Base-by-base conservation (phyloP, 2,797 vertebrate genomes). In the Epinephelus malabaricus region DNA sequence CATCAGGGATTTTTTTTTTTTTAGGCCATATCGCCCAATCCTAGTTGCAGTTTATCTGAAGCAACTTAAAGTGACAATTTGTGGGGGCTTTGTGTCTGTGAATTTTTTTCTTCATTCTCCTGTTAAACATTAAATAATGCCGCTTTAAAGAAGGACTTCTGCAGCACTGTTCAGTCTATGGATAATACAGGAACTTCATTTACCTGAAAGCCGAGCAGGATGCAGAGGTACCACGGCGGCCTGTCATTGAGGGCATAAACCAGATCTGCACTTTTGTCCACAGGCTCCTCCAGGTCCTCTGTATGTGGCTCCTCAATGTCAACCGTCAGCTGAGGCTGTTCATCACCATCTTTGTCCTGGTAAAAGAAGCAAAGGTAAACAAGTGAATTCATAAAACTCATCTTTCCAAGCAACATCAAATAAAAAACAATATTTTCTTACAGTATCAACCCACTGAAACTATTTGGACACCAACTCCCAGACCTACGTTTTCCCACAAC, bases 201-300 rank as follows among this genome's bases (percentile, higher is more conserved):
- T 81, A 96, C 95, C 95, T 96, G 95, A 75, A 96, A 95, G 50
- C 94, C 94, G 1, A 96, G 89, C 40, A 96, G 87, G 47, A 96
- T 92, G 87, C 96, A 96, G 75, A 96, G 93, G 88, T 96, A 95
- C 95, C 95, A 96, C 0, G 95, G 95, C 0, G 96, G 96, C 15
- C 92, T 88, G 86, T 96, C 95, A 4, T 94, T 94, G 17, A 96
- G 93, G 60, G 92, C 86, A 82, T 96, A 96, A 58, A 96, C 93
- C 88, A 96, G 56, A 47, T 93, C 92, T 2, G 23, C 64, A 0
- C 77, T 69, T 21, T 83, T 56, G 27, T 90, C 78, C 56, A 73
- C 81, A 2, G 43, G 12, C 30, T 90, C 88, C 53, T 91, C 86
- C 55, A 83, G 73, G 30, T 27, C 70, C 71, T 88, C 87, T 0